Conservation (phyloP, 2,888 invertebrate genomes). For the Eupithecia vulgata region DNA sequence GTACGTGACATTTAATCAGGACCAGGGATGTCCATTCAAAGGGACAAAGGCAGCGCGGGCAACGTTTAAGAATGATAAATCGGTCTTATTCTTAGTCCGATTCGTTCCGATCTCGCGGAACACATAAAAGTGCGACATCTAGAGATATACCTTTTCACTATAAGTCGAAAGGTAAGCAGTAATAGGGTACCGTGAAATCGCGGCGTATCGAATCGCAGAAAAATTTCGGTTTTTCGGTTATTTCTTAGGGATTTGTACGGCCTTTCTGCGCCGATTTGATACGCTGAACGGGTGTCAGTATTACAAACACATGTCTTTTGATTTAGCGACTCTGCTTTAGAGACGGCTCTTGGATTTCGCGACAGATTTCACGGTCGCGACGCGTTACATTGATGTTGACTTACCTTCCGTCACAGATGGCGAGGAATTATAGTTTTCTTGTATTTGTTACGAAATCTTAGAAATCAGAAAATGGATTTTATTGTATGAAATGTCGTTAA, state of each 20-base stretch:
- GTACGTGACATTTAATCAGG: conserved; percentile 77
- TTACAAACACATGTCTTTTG: conserved; percentile 82
- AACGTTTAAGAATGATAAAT: conserved; percentile 82
- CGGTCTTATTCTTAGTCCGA: conserved; percentile 71
- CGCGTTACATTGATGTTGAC: conserved; percentile 84
- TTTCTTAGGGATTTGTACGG: conserved; percentile 84
- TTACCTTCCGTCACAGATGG: conserved; percentile 84
- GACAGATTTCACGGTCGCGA: conserved; percentile 76
- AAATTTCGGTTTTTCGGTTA: conserved; percentile 85
- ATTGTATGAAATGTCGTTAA: conserved; percentile 12
- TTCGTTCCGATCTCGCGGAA: conserved; percentile 75
- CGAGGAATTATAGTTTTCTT: conserved; percentile 47
- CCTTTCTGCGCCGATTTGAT: conserved; percentile 81
- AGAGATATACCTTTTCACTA: conserved; percentile 35
- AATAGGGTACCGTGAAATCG: conserved; percentile 79
- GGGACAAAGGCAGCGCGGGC: conserved; percentile 62
- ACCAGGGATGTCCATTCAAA: conserved; percentile 75
- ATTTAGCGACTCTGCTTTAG: conserved; percentile 67
- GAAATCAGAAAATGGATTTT: conserved; percentile 35
- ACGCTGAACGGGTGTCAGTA: conserved; percentile 81
- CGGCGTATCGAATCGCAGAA: conserved; percentile 81
- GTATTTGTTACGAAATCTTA: conserved; percentile 33
- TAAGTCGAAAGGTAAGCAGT: conserved; percentile 57
- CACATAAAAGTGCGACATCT: conserved; percentile 75
- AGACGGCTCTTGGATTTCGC: conserved; percentile 80